Evolutionary conservation across 2,888 invertebrate genomes (phyloP).

Genomic region (Aphodius granarius): DNA sequence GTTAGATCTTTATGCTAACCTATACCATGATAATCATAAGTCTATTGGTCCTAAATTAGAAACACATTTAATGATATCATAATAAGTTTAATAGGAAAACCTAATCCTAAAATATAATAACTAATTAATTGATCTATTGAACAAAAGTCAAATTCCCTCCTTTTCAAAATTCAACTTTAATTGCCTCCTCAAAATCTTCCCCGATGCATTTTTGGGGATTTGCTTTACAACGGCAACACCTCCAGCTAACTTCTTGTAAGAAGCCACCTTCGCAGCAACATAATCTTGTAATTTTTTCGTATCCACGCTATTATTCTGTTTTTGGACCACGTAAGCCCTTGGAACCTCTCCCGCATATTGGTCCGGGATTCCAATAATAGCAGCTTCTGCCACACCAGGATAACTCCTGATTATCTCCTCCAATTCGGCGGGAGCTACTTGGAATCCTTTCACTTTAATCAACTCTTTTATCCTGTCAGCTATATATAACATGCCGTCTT

Average conservation of each 20-base stretch:
- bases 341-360: slow-evolving; percentile 70
- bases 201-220: slow-evolving; percentile 76
- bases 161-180: slow-evolving; percentile 49
- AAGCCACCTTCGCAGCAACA: slow-evolving; percentile 67
- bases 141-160: neutral
- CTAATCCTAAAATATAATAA: neutral
- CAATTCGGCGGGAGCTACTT: slow-evolving; percentile 86
- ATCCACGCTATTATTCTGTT: slow-evolving; percentile 49
- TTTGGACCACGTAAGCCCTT: slow-evolving; percentile 68
- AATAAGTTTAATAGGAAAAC: neutral
- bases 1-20: no score
- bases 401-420: slow-evolving; percentile 72
- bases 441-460: slow-evolving; percentile 72
- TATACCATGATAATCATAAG: no score
- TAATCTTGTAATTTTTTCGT: slow-evolving; percentile 62
- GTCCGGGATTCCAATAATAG: slow-evolving; percentile 77
- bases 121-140: neutral
- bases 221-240: slow-evolving; percentile 66
- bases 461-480: slow-evolving; percentile 80
- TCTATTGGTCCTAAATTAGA: no score
- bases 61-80: no score
- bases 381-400: slow-evolving; percentile 75
- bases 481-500: slow-evolving; percentile 67
- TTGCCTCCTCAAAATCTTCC: slow-evolving; percentile 72
- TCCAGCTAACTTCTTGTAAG: slow-evolving; percentile 70